Conservation (phyloP, 2,888 invertebrate species). For the Dastarcus helophoroides region DNA sequence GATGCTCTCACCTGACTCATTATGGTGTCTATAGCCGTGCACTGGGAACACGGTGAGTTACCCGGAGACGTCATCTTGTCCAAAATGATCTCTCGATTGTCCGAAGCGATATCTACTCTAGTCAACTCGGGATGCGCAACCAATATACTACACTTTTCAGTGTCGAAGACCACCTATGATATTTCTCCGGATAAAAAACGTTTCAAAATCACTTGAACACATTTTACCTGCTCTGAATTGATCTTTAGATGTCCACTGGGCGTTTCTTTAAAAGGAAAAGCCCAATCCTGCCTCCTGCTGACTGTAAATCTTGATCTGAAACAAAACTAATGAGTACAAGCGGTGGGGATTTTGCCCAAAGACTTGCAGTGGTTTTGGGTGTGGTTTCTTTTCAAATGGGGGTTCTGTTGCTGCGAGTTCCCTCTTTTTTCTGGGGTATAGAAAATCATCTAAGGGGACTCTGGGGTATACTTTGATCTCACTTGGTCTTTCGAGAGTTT, state of each 20-base stretch:
- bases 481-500: constrained; percentile 2
- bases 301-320: constrained; percentile 22
- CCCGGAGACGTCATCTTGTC: constrained; percentile 21
- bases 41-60: constrained; percentile 18
- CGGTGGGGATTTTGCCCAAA: neutral
- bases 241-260: constrained; percentile 61
- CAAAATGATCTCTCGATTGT: constrained; percentile 27
- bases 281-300: constrained; percentile 14
- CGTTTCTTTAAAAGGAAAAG: constrained; percentile 55
- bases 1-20: constrained; percentile 27
- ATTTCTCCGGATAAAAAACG: constrained; percentile 1
- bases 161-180: constrained; percentile 53
- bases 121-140: constrained; percentile 55
- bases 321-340: constrained; percentile 5
- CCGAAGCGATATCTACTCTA: constrained; percentile 48
- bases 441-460: constrained; percentile 7
- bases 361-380: constrained; percentile 6
- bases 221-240: constrained; percentile 55
- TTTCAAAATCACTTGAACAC: constrained; percentile 6
- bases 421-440: constrained; percentile 10
- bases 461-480: constrained; percentile 4
- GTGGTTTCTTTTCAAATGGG: constrained; percentile 5
- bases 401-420: constrained; percentile 6
- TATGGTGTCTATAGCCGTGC: constrained; percentile 27
- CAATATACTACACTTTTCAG: constrained; percentile 55